Conservation (phyloP, 2,113 vertebrate species). For the Brienomyrus brachyistius region DNA sequence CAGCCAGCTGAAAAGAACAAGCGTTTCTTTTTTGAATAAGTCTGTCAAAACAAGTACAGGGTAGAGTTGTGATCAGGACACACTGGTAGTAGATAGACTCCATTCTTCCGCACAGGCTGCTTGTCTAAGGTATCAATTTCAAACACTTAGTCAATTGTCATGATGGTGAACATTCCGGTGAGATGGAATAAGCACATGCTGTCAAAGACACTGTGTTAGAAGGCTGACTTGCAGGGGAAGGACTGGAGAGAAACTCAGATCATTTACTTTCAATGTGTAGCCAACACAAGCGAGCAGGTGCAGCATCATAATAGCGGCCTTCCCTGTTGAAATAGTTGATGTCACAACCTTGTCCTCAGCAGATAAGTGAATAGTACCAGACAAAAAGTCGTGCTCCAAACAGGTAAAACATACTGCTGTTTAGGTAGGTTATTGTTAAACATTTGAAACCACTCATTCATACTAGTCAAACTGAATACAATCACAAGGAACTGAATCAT, state of each 20-base stretch:
- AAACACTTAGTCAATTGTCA: slow-evolving; percentile 40
- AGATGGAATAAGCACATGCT: not conserved
- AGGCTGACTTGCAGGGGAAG: not conserved
- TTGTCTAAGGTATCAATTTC: slow-evolving; percentile 40
- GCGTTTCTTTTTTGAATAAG: not conserved
- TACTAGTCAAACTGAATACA: not conserved
- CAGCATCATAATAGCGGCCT: not conserved
- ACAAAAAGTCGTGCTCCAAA: not conserved
- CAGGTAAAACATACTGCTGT: not conserved
- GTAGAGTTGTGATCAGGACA: not conserved
- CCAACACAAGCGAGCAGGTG: not conserved
- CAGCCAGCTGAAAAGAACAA: not conserved
- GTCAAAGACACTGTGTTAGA: not conserved
- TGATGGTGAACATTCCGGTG: slow-evolving; percentile 18
- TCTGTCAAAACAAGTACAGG: not conserved
- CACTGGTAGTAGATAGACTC: not conserved
- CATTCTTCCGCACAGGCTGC: slow-evolving; percentile 24
- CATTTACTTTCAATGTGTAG: not conserved
- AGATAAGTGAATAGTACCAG: not conserved
- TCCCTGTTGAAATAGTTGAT: not conserved
- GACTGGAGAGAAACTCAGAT: not conserved
- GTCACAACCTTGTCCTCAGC: not conserved
- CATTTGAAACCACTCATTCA: not conserved
- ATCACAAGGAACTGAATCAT: not conserved
- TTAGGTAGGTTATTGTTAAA: not conserved